phyloP scores from a whole-genome alignment of 2,113 vertebrate genomes.

The Carassius gibelio region DNA sequence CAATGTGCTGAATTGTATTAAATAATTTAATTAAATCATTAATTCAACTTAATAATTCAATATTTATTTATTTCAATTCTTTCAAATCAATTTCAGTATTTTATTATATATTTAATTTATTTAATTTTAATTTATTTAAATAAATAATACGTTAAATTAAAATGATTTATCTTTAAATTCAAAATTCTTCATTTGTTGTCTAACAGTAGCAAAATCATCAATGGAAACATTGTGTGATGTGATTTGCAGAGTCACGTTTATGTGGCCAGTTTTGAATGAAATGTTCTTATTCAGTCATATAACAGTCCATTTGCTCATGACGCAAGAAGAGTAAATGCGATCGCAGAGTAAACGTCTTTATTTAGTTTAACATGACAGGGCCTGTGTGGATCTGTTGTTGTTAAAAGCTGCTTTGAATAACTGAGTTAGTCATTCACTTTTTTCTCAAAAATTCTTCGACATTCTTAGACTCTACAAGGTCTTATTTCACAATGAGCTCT shows the following conservation, averaged over 20 bases:
- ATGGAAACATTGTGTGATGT: background rate
- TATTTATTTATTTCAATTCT: background rate
- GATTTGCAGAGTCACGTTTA: background rate
- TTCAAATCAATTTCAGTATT: too few relatives aligned
- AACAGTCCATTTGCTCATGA: background rate
- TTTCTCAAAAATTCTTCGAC: background rate
- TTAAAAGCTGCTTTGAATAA: background rate
- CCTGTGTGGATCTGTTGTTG: background rate
- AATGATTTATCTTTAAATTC: background rate
- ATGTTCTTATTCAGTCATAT: background rate
- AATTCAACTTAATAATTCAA: too few relatives aligned
- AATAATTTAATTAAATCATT: too few relatives aligned
- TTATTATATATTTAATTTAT: too few relatives aligned
- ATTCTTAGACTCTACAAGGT: constrained; percentile 15
- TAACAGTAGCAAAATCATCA: background rate
- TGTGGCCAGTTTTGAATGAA: background rate
- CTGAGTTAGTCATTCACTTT: background rate
- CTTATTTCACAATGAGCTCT: constrained; percentile 14
- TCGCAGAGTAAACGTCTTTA: background rate
- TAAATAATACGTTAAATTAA: background rate
- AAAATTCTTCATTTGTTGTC: background rate
- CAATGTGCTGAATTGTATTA: too few relatives aligned
- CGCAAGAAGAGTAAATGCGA: background rate
- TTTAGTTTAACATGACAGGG: background rate
- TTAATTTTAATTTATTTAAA: background rate